Evolutionary conservation across 2,888 invertebrate species (phyloP).

Genomic region (Frankliniella fusca): DNA sequence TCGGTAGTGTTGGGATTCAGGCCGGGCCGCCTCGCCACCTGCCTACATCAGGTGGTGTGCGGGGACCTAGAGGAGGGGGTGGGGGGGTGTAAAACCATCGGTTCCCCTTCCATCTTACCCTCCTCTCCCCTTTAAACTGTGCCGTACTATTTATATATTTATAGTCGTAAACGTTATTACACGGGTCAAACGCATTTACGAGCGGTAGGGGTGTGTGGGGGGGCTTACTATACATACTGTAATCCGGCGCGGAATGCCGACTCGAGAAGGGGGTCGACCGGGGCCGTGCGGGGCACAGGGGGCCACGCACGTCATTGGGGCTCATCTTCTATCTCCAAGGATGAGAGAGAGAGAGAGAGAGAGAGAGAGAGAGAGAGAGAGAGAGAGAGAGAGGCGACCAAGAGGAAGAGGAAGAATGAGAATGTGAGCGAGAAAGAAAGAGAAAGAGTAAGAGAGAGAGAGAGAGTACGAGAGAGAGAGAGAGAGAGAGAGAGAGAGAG

Average conservation of each 20-base stretch:
- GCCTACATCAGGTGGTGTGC: not conserved
- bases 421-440: no score
- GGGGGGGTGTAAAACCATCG: not conserved
- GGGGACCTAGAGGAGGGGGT: not conserved
- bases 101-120: not conserved
- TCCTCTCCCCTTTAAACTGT: not conserved
- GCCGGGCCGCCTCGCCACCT: not conserved
- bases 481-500: not conserved
- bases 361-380: not conserved
- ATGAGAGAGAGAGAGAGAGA: not conserved
- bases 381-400: not conserved
- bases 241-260: not conserved
- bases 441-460: no score
- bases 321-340: not conserved
- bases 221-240: not conserved
- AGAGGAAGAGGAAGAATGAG: no score
- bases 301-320: not conserved
- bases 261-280: not conserved
- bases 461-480: no score
- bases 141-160: not conserved
- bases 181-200: not conserved
- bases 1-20: not conserved
- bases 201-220: not conserved
- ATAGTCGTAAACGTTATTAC: not conserved
- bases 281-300: not conserved